Percentiles rank a stretch among this genome's conserved stretches.
phyloP scores from a whole-genome alignment of 2,888 invertebrate species.

The Drosophila differens region DNA sequence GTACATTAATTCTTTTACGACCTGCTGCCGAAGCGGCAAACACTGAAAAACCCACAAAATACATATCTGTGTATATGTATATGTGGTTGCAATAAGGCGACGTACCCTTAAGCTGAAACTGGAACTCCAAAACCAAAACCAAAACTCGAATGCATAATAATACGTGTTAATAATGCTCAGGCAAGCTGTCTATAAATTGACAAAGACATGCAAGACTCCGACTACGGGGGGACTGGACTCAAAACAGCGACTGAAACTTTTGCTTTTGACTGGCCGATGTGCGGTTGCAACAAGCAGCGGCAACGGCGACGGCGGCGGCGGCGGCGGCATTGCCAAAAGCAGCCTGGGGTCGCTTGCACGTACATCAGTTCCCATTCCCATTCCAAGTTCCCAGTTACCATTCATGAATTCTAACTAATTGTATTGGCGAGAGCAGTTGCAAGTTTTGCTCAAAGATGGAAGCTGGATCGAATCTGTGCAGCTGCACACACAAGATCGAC shows the following conservation, averaged over 20 bases:
- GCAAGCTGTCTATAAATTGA: constrained; percentile 82
- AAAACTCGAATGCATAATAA: constrained; percentile 72
- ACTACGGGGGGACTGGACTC: constrained; percentile 10
- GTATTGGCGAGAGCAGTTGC: constrained; percentile 77
- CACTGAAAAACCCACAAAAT: constrained; percentile 64
- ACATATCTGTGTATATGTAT: neutral
- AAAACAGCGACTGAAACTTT: constrained; percentile 29
- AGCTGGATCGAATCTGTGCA: constrained; percentile 78
- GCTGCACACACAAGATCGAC: constrained; percentile 69
- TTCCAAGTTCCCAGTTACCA: constrained; percentile 43
- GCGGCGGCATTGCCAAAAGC: constrained; percentile 69
- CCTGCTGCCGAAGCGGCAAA: constrained; percentile 24
- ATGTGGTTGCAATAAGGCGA: constrained; percentile 32
- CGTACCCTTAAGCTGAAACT: constrained; percentile 41
- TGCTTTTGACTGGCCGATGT: constrained; percentile 6
- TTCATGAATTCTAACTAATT: constrained; percentile 84
- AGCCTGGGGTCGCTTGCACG: constrained; percentile 56
- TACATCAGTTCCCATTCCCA: constrained; percentile 39
- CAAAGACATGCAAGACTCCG: constrained; percentile 81
- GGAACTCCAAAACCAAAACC: constrained; percentile 17
- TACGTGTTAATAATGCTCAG: constrained; percentile 82
- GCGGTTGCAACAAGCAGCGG: constrained; percentile 10
- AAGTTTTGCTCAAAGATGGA: constrained; percentile 52
- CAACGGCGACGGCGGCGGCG: neutral
- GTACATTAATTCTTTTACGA: constrained; percentile 54